Evolutionary conservation across 2,797 vertebrate genomes (phyloP).

Genomic region (Propithecus perrieri): DNA sequence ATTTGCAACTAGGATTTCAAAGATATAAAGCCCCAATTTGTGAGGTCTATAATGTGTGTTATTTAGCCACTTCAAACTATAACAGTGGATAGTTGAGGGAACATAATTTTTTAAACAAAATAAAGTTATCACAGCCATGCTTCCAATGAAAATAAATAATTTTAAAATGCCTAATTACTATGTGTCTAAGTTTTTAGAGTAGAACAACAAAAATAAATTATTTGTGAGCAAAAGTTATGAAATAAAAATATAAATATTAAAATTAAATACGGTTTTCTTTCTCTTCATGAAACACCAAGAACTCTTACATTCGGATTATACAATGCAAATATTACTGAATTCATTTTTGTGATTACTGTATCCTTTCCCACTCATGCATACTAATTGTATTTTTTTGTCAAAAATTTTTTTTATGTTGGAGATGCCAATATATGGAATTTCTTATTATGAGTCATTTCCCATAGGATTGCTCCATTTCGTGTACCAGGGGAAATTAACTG

Average conservation of each 20-base stretch:
- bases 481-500: slow-evolving; percentile 62
- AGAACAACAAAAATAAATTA: slow-evolving; percentile 64
- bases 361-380: slow-evolving; percentile 21
- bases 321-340: slow-evolving; percentile 56
- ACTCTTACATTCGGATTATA: slow-evolving; percentile 39
- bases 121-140: not conserved
- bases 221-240: slow-evolving; percentile 64
- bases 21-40: not conserved
- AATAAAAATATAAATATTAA: slow-evolving; percentile 74
- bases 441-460: slow-evolving; percentile 71
- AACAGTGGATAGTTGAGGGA: not conserved
- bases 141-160: slow-evolving; percentile 5
- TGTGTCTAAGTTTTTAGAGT: not conserved
- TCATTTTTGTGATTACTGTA: slow-evolving; percentile 66
- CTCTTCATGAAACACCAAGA: slow-evolving; percentile 62
- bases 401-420: slow-evolving; percentile 73
- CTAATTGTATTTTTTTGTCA: slow-evolving; percentile 8
- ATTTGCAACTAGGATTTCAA: slow-evolving; percentile 50
- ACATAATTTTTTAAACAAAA: not conserved
- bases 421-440: slow-evolving; percentile 71
- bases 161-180: slow-evolving; percentile 64
- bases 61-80: not conserved
- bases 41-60: not conserved
- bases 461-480: slow-evolving; percentile 52
- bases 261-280: slow-evolving; percentile 34